Base-by-base conservation (phyloP, 2,797 vertebrate genomes). In the Sebastes minor region DNA sequence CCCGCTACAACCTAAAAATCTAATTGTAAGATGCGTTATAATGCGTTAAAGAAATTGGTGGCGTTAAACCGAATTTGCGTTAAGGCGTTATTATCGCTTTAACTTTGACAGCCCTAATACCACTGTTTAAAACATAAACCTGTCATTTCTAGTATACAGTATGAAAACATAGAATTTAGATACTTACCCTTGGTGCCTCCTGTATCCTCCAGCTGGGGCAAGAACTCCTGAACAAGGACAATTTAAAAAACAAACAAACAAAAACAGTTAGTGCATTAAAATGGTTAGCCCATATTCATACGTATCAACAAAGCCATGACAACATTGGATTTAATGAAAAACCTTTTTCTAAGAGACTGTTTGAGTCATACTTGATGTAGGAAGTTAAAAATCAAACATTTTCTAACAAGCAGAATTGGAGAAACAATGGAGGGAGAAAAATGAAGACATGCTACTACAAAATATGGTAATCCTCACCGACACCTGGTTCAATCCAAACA, bases 401-500 rank as follows among this genome's bases (percentile, higher is more conserved):
- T 72, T 61, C 16, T 30, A 56, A 55, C 4, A 38, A 28, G 8
- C 4, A 9, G 1, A 61, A 63, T 23, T 8, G 2, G 4, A 32
- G 22, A 64, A 46, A 73, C 1, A 1, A 30, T 57, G 7, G 5
- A 71, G 1, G n/a, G 8, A 55, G 8, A 56, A 56, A 4, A 78
- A 70, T 38, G 2, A 60, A 59, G 28, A 35, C 18, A 56, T 13
- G 6, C 22, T 60, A 33, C 8, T 56, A 59, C 12, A 35, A 78
- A 81, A 64, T 57, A 70, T 14, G 8, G 4, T 32, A 75, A 81
- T 78, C 52, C 97, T 97, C 87, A 98, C 97, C 92, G 97, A 97
- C 78, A 98, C 97, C 88, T 98, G 97, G 88, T 98, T 98, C 83
- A 98, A 94, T 69, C 97, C 97, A 87, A 96, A 98, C 73, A 98